phyloP scores from a whole-genome alignment of 2,113 vertebrate genomes.

The rabbit (Oryctolagus cuniculus) region mOryCun1.1 NC_091435.1:10133501-10134000 shows the following conservation, averaged over 20 bases:
- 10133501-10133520: constrained; percentile 47
- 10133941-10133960: neutral
- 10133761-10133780: constrained; percentile 60
- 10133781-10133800: constrained; percentile 64
- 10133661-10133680: constrained; percentile 71
- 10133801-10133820: constrained; percentile 73
- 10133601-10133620: constrained; percentile 58
- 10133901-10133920: constrained; percentile 23
- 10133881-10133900: constrained; percentile 77
- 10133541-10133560: constrained; percentile 59
- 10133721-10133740: constrained; percentile 68
- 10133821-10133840: neutral
- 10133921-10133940: constrained; percentile 17
- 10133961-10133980: constrained; percentile 70
- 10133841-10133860: constrained; percentile 23
- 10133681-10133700: constrained; percentile 69
- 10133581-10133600: constrained; percentile 65
- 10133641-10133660: neutral
- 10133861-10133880: constrained; percentile 71
- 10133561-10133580: constrained; percentile 63
- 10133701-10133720: constrained; percentile 80
- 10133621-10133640: constrained; percentile 44
- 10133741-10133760: constrained; percentile 24
- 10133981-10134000: neutral
- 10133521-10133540: constrained; percentile 9